phyloP scores from a whole-genome alignment of 2,113 vertebrate species.

The Passer montanus region DNA sequence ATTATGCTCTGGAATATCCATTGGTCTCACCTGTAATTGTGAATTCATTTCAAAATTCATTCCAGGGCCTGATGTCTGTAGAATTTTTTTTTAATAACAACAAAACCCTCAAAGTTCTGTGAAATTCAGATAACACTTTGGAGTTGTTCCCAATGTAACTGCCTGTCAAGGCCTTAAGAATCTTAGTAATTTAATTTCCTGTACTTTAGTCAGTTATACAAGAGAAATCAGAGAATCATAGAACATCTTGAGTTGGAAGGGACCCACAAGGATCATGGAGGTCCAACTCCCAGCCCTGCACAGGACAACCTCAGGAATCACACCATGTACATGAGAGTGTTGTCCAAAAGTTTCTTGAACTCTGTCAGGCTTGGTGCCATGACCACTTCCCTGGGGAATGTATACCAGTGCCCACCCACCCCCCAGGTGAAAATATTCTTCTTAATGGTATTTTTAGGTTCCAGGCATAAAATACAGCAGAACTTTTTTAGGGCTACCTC shows the following conservation, averaged over 20 bases:
- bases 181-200: background rate
- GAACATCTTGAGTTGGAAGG: background rate
- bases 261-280: background rate
- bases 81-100: background rate
- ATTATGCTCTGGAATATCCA: background rate
- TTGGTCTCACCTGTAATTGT: background rate
- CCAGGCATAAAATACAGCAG: background rate
- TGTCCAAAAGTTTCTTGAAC: background rate
- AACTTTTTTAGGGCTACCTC: background rate
- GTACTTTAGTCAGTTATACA: background rate
- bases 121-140: background rate
- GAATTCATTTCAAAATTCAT: background rate
- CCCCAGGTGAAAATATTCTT: background rate
- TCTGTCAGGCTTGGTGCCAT: background rate
- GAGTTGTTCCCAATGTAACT: background rate
- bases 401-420: background rate
- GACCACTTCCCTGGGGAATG: background rate
- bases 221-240: background rate
- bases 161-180: background rate
- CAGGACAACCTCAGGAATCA: background rate
- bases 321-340: background rate
- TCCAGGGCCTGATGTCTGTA: background rate
- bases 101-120: background rate
- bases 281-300: background rate
- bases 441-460: background rate